Conservation (phyloP, 2,113 vertebrate genomes). For the Aix galericulata region DNA sequence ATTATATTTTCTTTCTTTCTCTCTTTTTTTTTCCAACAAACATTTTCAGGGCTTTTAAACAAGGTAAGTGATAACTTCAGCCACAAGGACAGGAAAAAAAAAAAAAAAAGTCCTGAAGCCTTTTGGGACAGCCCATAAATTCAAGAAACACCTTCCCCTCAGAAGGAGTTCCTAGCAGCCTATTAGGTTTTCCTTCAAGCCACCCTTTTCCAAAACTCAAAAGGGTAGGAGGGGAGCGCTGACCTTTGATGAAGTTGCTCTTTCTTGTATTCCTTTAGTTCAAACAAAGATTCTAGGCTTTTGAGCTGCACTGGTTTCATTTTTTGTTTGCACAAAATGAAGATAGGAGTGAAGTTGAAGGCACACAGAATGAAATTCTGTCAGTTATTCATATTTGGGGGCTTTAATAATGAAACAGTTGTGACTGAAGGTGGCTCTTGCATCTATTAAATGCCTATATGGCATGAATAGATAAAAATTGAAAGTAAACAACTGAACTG, state of each 20-base stretch:
- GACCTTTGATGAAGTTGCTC: slow-evolving; percentile 30
- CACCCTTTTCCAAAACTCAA: background rate
- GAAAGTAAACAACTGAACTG: background rate
- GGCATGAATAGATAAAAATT: background rate
- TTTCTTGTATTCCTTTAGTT: slow-evolving; percentile 9
- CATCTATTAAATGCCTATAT: background rate
- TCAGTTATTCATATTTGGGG: background rate
- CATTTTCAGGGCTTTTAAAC: background rate
- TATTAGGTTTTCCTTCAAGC: background rate
- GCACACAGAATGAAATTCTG: background rate
- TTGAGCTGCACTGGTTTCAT: background rate
- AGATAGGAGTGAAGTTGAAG: background rate
- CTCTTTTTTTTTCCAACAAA: background rate
- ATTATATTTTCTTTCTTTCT: background rate
- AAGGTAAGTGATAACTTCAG: background rate
- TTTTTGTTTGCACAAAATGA: background rate
- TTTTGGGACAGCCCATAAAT: background rate
- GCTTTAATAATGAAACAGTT: background rate
- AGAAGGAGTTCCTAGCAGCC: background rate
- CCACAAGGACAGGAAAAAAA: background rate
- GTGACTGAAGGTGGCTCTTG: background rate
- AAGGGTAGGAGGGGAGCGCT: background rate
- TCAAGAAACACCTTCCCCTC: background rate
- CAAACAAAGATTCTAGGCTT: slow-evolving; percentile 13
- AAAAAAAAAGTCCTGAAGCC: background rate